Conservation (phyloP, 2,888 invertebrate species). For the Dilophus febrilis region DNA sequence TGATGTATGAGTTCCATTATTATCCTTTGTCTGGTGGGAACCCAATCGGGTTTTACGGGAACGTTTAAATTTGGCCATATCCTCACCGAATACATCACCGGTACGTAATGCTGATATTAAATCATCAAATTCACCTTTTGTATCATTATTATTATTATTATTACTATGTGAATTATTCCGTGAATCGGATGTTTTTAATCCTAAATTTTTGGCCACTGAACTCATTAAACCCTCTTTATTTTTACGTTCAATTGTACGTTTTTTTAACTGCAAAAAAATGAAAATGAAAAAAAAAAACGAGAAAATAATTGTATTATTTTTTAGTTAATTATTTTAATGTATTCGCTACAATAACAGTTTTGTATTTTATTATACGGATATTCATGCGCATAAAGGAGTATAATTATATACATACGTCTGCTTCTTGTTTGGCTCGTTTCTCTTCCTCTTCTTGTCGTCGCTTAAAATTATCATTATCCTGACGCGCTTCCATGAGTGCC, state of each 20-base stretch:
- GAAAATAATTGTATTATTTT: not conserved
- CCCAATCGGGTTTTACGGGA: conserved; percentile 49
- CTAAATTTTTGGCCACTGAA: conserved; percentile 55
- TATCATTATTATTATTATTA: conserved; percentile 28
- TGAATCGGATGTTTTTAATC: conserved; percentile 33
- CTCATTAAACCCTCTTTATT: conserved; percentile 60
- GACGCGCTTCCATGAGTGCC: conserved; percentile 65
- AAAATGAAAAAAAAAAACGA: not conserved
- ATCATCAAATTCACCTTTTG: conserved; percentile 88
- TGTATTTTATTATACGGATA: not conserved
- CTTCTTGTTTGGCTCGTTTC: conserved; percentile 71
- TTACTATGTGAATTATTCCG: conserved; percentile 26
- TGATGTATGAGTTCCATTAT: conserved; percentile 33
- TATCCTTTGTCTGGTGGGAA: conserved; percentile 24
- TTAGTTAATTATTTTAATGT: too few relatives aligned
- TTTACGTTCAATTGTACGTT: conserved; percentile 73
- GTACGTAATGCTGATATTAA: conserved; percentile 85
- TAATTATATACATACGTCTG: conserved; percentile 38
- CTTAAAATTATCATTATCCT: conserved; percentile 74
- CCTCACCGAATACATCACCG: conserved; percentile 90
- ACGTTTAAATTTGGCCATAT: conserved; percentile 80
- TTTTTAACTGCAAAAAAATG: conserved; percentile 42
- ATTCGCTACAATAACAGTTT: too few relatives aligned
- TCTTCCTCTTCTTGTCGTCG: conserved; percentile 79
- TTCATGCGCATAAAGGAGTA: not conserved